Base-by-base conservation (phyloP, 2,797 vertebrate genomes). In the Melanotaenia trifasciata region DNA sequence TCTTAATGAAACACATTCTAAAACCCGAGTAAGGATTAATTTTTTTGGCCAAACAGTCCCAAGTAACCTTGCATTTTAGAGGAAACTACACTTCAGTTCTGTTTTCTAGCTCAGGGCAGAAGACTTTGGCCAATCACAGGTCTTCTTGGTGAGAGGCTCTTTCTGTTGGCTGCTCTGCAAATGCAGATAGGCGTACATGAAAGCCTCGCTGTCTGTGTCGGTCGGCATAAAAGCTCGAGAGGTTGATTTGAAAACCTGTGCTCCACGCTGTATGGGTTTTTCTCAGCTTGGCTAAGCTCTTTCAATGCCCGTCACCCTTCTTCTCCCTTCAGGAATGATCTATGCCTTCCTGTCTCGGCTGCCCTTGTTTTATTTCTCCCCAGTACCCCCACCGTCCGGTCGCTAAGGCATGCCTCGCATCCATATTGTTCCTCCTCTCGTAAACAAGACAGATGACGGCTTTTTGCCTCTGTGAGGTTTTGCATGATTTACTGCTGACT, bases 391-490 rank as follows among this genome's bases (percentile, higher is more conserved):
- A 32, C 75, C 43, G 79, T 68, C 76, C 79, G 64, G 81, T 50
- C 26, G 79, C 91, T 90, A 84, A 87, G 84, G 61, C 86, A 50
- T 59, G 16, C 35, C 36, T 9, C 58, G 69, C 76, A 88, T 92
- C 85, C 85, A 85, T 91, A 91, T 91, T 88, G 85, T 87, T 85
- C 71, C 67, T 64, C 22, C 71, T 78, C 87, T 87, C 87, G 65
- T 93, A 92, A 94, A 93, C 91, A 91, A 92, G 90, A 93, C 83
- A 54, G 77, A 93, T 89, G 85, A 84, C 5, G 20, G 10, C 63
- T 81, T 78, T 85, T 91, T 83, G 74, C 28, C 81, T 85, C 71
- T 79, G 80, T 84, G 80, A 85, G 90, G 87, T 89, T 88, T 87
- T 75, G 61, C 64, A 11, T 93, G 92, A 90, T 93, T 90, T 80